Evolutionary conservation across 2,888 invertebrate genomes (phyloP).

Genomic region (Noctua janthina): DNA sequence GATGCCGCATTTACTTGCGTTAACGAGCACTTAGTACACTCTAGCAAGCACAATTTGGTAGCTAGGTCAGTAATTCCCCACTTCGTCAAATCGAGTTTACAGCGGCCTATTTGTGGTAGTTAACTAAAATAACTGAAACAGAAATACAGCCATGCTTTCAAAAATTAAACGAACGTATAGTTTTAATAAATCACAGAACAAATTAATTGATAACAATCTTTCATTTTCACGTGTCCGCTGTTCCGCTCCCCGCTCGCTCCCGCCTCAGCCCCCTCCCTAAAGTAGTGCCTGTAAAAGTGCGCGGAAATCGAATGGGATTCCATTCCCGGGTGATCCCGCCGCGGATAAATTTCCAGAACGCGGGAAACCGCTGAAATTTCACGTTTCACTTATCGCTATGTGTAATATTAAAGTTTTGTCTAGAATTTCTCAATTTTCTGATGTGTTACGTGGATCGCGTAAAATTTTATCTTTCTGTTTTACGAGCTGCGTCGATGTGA

Average conservation of each 20-base stretch:
- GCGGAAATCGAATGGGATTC: slow-evolving; percentile 83
- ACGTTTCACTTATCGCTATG: slow-evolving; percentile 61
- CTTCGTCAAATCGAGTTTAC: not conserved
- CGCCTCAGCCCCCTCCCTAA: slow-evolving; percentile 43
- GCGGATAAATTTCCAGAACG: slow-evolving; percentile 65
- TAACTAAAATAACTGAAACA: not conserved
- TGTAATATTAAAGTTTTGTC: slow-evolving; percentile 68
- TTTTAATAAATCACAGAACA: slow-evolving; percentile 62
- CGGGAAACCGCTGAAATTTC: slow-evolving; percentile 61
- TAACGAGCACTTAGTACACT: not conserved
- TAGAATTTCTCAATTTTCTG: slow-evolving; percentile 59
- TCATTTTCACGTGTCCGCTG: slow-evolving; percentile 48
- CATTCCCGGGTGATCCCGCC: slow-evolving; percentile 72
- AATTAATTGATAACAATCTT: slow-evolving; percentile 67
- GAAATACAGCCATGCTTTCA: not conserved
- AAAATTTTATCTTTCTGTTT: slow-evolving; percentile 65
- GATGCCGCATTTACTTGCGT: not conserved
- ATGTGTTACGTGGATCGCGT: slow-evolving; percentile 51
- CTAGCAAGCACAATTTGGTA: not conserved
- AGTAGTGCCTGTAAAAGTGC: slow-evolving; percentile 70
- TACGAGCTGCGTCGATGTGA: slow-evolving; percentile 59
- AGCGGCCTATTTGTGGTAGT: not conserved
- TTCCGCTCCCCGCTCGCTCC: slow-evolving; percentile 46
- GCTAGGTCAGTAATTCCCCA: not conserved
- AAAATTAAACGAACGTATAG: slow-evolving; percentile 15